Evolutionary conservation across 2,113 vertebrate species (phyloP), one percentile per base, ranked within the genome.

Genomic region (Willisornis vidua): DNA sequence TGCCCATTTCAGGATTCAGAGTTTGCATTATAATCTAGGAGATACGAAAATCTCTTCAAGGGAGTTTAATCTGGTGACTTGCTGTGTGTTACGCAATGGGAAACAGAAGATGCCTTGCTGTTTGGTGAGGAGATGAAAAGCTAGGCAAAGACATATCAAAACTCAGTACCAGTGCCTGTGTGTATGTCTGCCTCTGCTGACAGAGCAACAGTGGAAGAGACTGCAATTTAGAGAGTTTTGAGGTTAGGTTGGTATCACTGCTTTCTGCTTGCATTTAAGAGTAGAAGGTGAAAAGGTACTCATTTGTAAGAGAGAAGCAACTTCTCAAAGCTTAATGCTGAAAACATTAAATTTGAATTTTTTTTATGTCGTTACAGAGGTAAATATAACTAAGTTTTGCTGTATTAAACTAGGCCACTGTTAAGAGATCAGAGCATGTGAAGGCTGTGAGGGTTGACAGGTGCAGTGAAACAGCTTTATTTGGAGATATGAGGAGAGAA

Each of bases 71-170:
- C 96, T 12, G 11, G 90, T 89, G 89, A 95, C 95, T 96, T 96
- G 88, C 92, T 97, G 78, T 87, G 82, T 95, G 97, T 98, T 98
- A 98, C 54, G 97, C 98, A 98, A 98, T 96, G 96, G 96, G 92
- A 95, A 93, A 82, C 90, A 91, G 95, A 96, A 97, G 95, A 97
- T 91, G 96, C 84, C 86, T 96, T 92, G 81, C 96, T 93, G 82
- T 97, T 97, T 92, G 87, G 73, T 94, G 96, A 90, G 85, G 93
- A 97, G 94, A 97, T 89, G 79, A 97, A 94, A 95, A 97, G 87
- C 94, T 77, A 87, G 93, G 95, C 89, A 94, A 89, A 97, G 94
- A 80, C 87, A 82, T 87, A 85, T 87, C 89, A 85, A 92, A 97
- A 97, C 95, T 97, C 96, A 86, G 45, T 96, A 95, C 89, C 87